Conservation (phyloP, 1,140 invertebrate genomes). For the Diorhabda elongata region DNA sequence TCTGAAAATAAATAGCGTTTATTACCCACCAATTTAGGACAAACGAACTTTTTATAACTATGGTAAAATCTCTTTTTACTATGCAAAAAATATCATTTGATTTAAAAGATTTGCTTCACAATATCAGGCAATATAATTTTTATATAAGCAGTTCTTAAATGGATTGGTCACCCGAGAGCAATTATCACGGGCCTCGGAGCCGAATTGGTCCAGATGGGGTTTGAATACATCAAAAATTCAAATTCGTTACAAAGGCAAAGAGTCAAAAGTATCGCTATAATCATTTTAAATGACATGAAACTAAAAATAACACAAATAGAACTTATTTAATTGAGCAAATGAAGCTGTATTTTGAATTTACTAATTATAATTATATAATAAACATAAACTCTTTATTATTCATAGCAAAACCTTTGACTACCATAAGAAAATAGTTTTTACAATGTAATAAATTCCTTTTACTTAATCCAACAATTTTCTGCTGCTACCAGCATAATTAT, state of each 20-base stretch:
- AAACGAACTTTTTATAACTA: not conserved
- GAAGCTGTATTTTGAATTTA: not conserved
- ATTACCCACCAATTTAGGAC: slow-evolving; percentile 11
- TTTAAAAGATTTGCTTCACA: slow-evolving; percentile 7
- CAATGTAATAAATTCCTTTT: not conserved
- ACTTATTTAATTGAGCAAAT: not conserved
- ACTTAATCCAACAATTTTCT: slow-evolving; percentile 11
- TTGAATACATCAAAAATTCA: slow-evolving; percentile 3
- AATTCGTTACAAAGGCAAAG: not conserved
- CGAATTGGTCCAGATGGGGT: slow-evolving; percentile 28
- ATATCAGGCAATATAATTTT: slow-evolving; percentile 11
- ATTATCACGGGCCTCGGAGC: slow-evolving; percentile 33
- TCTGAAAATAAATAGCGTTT: slow-evolving; percentile 29
- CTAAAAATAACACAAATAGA: not conserved
- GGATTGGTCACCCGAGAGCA: slow-evolving; percentile 28
- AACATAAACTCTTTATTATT: not conserved
- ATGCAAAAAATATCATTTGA: slow-evolving; percentile 10
- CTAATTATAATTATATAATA: not conserved
- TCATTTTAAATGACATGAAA: not conserved
- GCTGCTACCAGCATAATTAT: not conserved
- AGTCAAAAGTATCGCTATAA: not conserved
- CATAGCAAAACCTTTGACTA: not conserved
- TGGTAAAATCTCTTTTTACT: not conserved
- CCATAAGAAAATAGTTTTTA: not conserved
- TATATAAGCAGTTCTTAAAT: slow-evolving; percentile 18